Percentiles rank a stretch among this genome's conserved stretches.
Evolutionary conservation across 2,888 invertebrate genomes (phyloP).

Genomic region (Platerodrilus igneus): DNA sequence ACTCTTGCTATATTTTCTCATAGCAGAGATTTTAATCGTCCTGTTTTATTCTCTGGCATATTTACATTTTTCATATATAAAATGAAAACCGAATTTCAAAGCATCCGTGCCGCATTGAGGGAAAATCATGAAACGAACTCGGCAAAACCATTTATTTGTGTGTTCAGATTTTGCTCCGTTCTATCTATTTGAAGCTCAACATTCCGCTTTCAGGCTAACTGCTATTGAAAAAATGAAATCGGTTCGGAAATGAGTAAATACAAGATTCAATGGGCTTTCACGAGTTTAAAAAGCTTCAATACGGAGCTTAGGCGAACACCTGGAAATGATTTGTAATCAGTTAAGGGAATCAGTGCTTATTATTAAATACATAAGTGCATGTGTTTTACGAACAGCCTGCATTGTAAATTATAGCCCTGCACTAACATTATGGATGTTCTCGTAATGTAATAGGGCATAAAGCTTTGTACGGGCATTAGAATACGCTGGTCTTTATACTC

Average conservation of each 20-base stretch:
- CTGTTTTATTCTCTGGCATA: slow-evolving; percentile 15
- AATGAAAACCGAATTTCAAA: background rate
- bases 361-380: slow-evolving; percentile 14
- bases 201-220: background rate
- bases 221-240: slow-evolving; percentile 6
- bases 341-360: slow-evolving; percentile 19
- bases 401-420: slow-evolving; percentile 11
- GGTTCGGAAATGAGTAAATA: slow-evolving; percentile 11
- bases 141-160: slow-evolving; percentile 9
- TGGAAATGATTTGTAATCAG: slow-evolving; percentile 25
- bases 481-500: no score
- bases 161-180: no score
- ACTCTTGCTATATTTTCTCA: slow-evolving; percentile 22
- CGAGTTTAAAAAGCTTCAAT: slow-evolving; percentile 10
- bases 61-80: slow-evolving; percentile 10
- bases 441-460: slow-evolving; percentile 16
- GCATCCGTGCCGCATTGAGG: no score
- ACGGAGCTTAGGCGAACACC: slow-evolving; percentile 15
- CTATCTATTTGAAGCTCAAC: no score
- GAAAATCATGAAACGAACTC: slow-evolving; percentile 1
- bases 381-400: slow-evolving; percentile 4
- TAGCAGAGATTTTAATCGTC: slow-evolving; percentile 27
- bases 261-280: slow-evolving; percentile 15
- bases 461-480: slow-evolving; percentile 15
- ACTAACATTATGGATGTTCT: no score